Conservation (phyloP, 2,888 invertebrate genomes). For the Agonopterix subpropinquella region DNA sequence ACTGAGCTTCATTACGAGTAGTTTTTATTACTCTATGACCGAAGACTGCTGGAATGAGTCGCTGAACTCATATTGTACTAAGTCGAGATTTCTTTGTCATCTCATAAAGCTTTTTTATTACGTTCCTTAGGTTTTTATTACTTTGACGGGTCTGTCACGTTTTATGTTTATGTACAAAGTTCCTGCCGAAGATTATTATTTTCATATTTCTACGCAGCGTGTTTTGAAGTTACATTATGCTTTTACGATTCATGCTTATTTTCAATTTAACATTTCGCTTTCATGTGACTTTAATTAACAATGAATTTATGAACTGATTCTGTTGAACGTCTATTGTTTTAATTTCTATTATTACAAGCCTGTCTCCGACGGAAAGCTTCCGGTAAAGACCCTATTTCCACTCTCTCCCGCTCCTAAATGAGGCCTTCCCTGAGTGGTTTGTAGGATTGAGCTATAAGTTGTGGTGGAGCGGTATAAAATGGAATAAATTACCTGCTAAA, state of each 20-base stretch:
- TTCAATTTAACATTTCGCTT: neutral
- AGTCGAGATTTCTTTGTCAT: neutral
- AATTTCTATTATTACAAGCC: conserved; percentile 2
- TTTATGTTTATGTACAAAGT: too few species aligned
- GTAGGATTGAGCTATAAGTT: too few species aligned
- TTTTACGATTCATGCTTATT: neutral
- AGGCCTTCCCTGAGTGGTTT: too few species aligned
- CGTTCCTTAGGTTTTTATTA: neutral
- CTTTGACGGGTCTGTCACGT: neutral
- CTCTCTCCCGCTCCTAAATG: neutral
- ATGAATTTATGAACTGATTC: neutral
- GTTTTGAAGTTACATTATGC: too few species aligned
- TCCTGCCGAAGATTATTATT: neutral
- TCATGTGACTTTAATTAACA: neutral
- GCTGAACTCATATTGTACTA: neutral
- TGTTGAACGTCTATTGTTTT: neutral
- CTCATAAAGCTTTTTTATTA: neutral
- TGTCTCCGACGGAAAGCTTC: conserved; percentile 1
- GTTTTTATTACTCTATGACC: neutral
- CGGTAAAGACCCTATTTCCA: neutral
- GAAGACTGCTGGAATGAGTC: neutral
- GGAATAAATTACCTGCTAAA: too few species aligned
- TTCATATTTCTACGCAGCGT: neutral
- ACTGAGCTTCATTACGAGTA: too few species aligned
- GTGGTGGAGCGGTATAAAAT: too few species aligned